Evolutionary conservation across 2,113 vertebrate species (phyloP).

Genomic region (Gymnarchus niloticus): DNA sequence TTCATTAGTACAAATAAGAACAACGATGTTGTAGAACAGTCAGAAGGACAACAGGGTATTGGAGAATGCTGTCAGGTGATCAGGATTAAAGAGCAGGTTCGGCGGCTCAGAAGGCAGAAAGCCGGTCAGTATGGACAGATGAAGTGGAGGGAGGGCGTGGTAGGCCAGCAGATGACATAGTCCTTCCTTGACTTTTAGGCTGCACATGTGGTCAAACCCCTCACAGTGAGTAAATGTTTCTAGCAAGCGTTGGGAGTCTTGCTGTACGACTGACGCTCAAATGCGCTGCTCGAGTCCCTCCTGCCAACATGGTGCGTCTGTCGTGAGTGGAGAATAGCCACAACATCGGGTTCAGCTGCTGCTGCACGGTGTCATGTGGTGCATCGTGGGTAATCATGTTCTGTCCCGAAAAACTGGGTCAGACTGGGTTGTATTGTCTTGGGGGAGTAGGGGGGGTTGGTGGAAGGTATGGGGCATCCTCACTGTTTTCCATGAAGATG

Average conservation of each 20-base stretch:
- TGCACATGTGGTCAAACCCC: not conserved
- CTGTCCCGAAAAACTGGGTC: conserved; percentile 8
- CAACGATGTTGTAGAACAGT: no score
- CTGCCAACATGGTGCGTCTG: not conserved
- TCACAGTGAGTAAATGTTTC: not conserved
- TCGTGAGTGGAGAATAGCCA: not conserved
- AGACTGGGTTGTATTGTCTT: not conserved
- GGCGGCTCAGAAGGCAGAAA: no score
- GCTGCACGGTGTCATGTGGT: not conserved
- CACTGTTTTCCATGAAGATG: not conserved
- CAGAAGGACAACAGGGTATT: no score
- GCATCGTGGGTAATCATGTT: not conserved
- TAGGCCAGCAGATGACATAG: no score
- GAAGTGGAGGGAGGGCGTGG: no score
- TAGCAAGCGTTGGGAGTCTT: no score
- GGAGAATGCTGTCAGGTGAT: no score
- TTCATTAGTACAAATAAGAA: no score
- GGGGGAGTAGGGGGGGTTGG: not conserved
- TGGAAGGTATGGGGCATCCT: not conserved
- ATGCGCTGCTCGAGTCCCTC: not conserved
- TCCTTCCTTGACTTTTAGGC: no score
- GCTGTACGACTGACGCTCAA: not conserved
- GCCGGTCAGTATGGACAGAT: no score
- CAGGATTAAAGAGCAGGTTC: no score
- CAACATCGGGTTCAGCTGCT: not conserved